phyloP scores from a whole-genome alignment of 1,140 invertebrate genomes.

The Papilio helenus region DNA sequence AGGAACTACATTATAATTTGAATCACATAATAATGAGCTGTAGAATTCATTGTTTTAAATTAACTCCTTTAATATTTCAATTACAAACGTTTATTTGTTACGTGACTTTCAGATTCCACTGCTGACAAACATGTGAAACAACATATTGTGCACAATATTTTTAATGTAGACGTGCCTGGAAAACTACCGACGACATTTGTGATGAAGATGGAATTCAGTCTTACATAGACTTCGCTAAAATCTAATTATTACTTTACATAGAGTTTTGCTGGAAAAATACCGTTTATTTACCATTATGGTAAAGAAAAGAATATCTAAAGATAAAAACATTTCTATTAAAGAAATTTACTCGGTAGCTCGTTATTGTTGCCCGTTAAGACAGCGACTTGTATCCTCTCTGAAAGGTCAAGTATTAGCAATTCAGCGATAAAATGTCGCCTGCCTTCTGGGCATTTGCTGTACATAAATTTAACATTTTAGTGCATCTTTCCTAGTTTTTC shows the following conservation, averaged over 20 bases:
- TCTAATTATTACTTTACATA: background rate
- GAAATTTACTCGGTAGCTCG: background rate
- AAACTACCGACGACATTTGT: too few species aligned
- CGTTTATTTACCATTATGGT: background rate
- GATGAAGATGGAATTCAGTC: background rate
- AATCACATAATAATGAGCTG: too few species aligned
- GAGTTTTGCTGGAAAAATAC: background rate
- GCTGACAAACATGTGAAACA: too few species aligned
- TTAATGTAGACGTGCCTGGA: too few species aligned
- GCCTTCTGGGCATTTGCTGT: background rate
- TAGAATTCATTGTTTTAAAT: too few species aligned
- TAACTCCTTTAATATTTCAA: too few species aligned
- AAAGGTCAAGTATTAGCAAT: conserved; percentile 8
- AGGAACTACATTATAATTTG: too few species aligned
- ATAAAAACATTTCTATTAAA: background rate
- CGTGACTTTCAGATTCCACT: too few species aligned
- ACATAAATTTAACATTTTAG: background rate
- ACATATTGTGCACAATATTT: too few species aligned
- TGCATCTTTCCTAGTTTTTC: background rate
- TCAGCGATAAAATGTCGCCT: background rate
- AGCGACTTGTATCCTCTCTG: background rate
- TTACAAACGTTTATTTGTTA: too few species aligned
- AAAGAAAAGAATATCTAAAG: background rate
- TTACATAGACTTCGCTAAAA: background rate
- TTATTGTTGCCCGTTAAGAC: background rate